Evolutionary conservation across 2,797 vertebrate genomes (phyloP), one percentile per base, ranked within the genome.

Genomic region (Tokudaia tokunoshimensis): DNA sequence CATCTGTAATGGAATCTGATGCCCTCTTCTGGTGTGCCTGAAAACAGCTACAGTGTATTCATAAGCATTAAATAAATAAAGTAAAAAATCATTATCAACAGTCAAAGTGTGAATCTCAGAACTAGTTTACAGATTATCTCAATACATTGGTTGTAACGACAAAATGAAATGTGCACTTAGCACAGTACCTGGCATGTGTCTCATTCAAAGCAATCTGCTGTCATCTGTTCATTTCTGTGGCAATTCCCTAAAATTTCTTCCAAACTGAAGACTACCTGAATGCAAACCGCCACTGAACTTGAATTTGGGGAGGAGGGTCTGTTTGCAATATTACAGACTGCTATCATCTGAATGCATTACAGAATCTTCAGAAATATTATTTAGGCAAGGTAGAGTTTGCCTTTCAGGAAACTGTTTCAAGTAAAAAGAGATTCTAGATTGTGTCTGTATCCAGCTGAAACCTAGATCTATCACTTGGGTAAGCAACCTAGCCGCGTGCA

Each of bases 291-390:
- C 59, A 37, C 20, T 78, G 7, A 80, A 61, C 74, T 92, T 84
- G 59, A 92, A 97, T 76, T 88, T 76, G 50, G 31, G 55, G 22
- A 14, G 65, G 24, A 72, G 34, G 22, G 94, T 81, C 79, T 75
- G 15, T 76, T 74, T 92, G 15, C 84, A 75, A 75, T 94, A 82
- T 67, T 34, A 61, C 19, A 65, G 85, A 41, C 20, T 81, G 24
- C 20, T 96, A 89, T n/a, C 70, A 94, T n/a, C 31, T 96, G 31
- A 52, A 82, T 92, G 3, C 41, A 78, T 5, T 76, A 65, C 41
- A 61, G 84, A 59, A 50, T 55, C 88, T 91, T 78, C 74, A 92
- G 61, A 63, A 81, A 86, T 31, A 81, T 82, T 70, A 92, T 72
- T 93, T 50, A 88, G 88, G 59, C 44, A 90, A 95, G 37, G 7